Percentiles rank a stretch among this genome's conserved stretches.
Conservation (phyloP, 2,113 vertebrate species). For the Apeltes quadracus region DNA sequence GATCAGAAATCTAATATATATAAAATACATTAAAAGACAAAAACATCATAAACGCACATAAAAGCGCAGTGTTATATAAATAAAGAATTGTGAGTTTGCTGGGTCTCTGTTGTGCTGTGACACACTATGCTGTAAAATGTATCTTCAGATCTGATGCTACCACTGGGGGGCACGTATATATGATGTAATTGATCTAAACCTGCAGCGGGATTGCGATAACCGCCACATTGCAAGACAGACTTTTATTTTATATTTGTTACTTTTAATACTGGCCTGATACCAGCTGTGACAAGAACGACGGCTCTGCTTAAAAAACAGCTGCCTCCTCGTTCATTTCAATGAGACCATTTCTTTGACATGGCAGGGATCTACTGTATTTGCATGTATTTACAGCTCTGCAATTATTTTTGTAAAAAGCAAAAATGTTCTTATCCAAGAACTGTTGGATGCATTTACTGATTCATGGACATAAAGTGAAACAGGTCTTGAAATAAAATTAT, state of each 20-base stretch:
- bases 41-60: background rate
- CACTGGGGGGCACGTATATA: background rate
- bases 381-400: background rate
- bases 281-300: background rate
- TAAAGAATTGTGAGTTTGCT: background rate
- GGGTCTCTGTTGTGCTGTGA: background rate
- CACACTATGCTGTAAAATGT: background rate
- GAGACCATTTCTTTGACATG: background rate
- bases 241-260: background rate
- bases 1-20: background rate
- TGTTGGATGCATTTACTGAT: no score
- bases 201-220: background rate
- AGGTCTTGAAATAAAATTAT: background rate
- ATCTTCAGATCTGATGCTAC: background rate
- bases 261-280: background rate
- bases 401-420: background rate
- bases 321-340: background rate
- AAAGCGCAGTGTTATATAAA: background rate
- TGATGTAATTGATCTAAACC: background rate
- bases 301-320: background rate
- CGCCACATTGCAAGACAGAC: background rate
- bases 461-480: no score
- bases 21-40: background rate
- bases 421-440: background rate
- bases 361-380: background rate